A percentile compares a stretch with the other conserved stretches of the same genome.
Evolutionary conservation across 2,888 invertebrate species (phyloP).

Genomic region (Orchestes rusci): DNA sequence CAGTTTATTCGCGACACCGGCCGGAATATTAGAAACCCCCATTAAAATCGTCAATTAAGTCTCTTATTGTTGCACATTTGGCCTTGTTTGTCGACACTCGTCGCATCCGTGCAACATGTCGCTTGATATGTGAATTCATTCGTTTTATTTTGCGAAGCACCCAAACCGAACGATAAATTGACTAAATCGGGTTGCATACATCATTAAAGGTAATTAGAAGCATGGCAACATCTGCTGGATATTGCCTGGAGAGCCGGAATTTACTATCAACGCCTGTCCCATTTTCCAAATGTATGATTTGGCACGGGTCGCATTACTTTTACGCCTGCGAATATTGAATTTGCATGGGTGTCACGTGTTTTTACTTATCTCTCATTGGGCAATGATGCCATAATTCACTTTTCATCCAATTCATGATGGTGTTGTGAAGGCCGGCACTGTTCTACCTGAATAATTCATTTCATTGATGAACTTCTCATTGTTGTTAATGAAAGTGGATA

Average conservation of each 20-base stretch:
- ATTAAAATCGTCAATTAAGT: conserved; percentile 25
- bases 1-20: no score
- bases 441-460: no score
- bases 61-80: conserved; percentile 22
- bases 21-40: conserved; percentile 18
- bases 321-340: no score
- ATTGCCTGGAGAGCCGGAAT: conserved; percentile 22
- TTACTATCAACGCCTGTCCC: conserved; percentile 12
- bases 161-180: conserved; percentile 24
- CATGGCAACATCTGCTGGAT: conserved; percentile 32
- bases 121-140: conserved; percentile 35
- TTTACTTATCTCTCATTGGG: no score
- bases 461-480: no score
- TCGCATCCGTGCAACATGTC: conserved; percentile 31
- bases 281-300: no score
- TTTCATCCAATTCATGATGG: no score
- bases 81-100: conserved; percentile 19
- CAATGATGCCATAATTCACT: no score
- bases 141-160: conserved; percentile 22
- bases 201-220: conserved; percentile 38
- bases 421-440: no score
- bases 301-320: no score
- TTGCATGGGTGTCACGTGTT: no score
- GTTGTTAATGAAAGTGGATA: no score
- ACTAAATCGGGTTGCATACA: conserved; percentile 31